Conservation (phyloP, 1,140 invertebrate species). For the Parasteatoda tepidariorum region DNA sequence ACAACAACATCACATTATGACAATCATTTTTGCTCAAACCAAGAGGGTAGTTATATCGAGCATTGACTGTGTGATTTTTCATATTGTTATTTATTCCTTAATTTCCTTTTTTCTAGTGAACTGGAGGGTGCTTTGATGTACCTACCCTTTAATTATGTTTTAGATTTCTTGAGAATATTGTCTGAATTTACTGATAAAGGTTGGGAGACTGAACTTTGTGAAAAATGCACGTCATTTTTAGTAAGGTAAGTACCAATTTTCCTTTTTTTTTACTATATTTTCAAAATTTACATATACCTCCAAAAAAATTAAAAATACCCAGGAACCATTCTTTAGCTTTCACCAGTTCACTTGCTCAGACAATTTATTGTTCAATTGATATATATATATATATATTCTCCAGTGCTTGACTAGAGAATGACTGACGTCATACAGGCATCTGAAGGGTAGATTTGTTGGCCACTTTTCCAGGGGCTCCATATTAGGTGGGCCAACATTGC, state of each 20-base stretch:
- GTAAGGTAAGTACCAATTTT: constrained; percentile 72
- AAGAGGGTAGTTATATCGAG: too few species aligned
- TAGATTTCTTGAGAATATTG: constrained; percentile 81
- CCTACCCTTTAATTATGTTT: constrained; percentile 84
- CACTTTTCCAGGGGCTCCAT: too few species aligned
- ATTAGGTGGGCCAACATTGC: too few species aligned
- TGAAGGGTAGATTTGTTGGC: too few species aligned
- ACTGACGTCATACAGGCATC: constrained; percentile 12
- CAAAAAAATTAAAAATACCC: background rate
- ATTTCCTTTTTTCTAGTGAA: constrained; percentile 79
- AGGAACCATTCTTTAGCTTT: background rate
- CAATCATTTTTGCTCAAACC: too few species aligned
- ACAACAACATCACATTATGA: too few species aligned
- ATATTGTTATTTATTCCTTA: too few species aligned
- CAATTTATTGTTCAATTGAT: background rate
- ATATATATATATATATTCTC: background rate
- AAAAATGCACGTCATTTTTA: constrained; percentile 82
- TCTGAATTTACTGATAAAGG: constrained; percentile 76
- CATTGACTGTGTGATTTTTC: too few species aligned
- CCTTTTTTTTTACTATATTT: constrained; percentile 2
- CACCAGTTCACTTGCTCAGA: background rate
- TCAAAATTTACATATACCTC: background rate
- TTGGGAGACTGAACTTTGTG: constrained; percentile 80
- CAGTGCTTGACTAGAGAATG: background rate
- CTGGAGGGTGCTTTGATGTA: constrained; percentile 89